A percentile compares a stretch with the other conserved stretches of the same genome.
These are phyloP conservation scores for Patella caerulea DNA, from an alignment of 2,888 invertebrate species.

Conservation along the genomic window DNA sequence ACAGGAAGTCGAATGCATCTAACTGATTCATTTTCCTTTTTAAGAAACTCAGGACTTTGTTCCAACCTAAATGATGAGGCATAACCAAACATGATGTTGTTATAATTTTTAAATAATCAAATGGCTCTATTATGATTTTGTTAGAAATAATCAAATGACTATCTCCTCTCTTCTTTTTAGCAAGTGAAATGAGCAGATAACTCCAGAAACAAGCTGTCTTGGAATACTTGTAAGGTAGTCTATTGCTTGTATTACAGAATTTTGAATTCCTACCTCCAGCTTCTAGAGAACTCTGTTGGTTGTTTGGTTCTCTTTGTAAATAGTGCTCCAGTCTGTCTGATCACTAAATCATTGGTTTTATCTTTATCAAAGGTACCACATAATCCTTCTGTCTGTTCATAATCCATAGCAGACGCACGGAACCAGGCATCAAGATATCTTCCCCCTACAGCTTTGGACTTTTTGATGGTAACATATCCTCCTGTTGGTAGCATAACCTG, in stretches of 20 bases:
- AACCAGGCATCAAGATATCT: slow-evolving; percentile 56
- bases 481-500: slow-evolving; percentile 48
- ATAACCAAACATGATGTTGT: too few relatives aligned
- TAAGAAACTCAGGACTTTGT: too few relatives aligned
- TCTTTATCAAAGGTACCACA: slow-evolving; percentile 62
- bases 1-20: background rate
- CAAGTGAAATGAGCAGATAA: too few relatives aligned
- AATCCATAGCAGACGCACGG: slow-evolving; percentile 49
- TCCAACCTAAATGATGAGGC: too few relatives aligned
- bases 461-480: slow-evolving; percentile 23
- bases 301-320: slow-evolving; percentile 19
- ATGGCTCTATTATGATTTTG: too few relatives aligned
- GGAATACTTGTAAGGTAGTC: too few relatives aligned
- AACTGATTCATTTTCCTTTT: too few relatives aligned
- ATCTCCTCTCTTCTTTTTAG: too few relatives aligned
- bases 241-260: too few relatives aligned
- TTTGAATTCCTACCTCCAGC: slow-evolving; percentile 45
- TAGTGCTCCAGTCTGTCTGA: slow-evolving; percentile 39
- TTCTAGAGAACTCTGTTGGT: slow-evolving; percentile 39
- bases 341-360: slow-evolving; percentile 45
- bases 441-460: slow-evolving; percentile 9
- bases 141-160: too few relatives aligned
- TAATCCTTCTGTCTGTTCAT: slow-evolving; percentile 49
- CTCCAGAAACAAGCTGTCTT: too few relatives aligned
- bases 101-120: too few relatives aligned